Conservation (phyloP, 2,797 vertebrate species). For the Eulemur albifrons region DNA sequence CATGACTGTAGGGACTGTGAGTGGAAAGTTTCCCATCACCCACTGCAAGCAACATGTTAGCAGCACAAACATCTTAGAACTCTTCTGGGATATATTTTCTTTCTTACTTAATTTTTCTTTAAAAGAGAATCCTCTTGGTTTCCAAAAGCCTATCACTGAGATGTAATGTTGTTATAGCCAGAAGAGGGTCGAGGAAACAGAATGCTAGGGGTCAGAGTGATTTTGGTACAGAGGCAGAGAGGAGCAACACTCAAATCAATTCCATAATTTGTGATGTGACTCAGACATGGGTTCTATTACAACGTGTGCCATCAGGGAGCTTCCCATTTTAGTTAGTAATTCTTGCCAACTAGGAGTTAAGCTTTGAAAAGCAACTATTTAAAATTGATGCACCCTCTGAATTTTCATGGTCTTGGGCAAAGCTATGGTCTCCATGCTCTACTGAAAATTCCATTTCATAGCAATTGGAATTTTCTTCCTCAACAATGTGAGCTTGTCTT, state of each 20-base stretch:
- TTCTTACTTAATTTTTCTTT: not conserved
- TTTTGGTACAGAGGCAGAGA: not conserved
- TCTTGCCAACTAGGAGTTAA: not conserved
- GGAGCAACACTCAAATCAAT: not conserved
- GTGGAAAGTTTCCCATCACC: not conserved
- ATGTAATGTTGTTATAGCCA: not conserved
- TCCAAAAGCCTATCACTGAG: constrained; percentile 1
- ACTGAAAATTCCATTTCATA: not conserved
- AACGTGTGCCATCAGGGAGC: not conserved
- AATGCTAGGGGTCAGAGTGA: not conserved
- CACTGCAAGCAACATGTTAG: not conserved
- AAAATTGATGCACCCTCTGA: not conserved
- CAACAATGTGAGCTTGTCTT: not conserved
- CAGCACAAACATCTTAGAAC: not conserved
- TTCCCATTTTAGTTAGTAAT: not conserved
- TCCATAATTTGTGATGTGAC: not conserved
- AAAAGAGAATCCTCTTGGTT: not conserved
- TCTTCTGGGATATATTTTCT: not conserved
- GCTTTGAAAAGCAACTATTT: not conserved
- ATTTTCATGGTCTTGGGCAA: not conserved
- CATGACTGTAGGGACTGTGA: not conserved
- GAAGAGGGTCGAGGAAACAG: not conserved
- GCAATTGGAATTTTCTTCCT: not conserved
- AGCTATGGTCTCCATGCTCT: not conserved
- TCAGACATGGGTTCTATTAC: not conserved